Percentiles rank a stretch among this genome's conserved stretches.
These are phyloP conservation scores for Tursiops truncatus DNA, from an alignment of 2,113 vertebrate genomes.

Conservation along the genomic window DNA sequence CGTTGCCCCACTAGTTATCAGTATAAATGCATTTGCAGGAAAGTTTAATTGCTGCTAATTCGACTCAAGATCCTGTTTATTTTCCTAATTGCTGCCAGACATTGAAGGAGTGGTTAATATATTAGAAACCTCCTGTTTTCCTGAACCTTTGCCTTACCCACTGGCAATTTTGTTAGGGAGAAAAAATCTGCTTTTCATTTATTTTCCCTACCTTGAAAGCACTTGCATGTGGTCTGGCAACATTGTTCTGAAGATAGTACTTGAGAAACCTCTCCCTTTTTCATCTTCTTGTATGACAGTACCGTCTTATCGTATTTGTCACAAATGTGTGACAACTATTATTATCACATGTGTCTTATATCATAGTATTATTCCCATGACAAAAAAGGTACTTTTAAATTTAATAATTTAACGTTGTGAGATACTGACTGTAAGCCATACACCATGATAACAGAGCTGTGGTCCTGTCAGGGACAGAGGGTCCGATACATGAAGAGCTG, in stretches of 20 bases:
- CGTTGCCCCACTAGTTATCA: slow-evolving; percentile 37
- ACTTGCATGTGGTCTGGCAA: slow-evolving; percentile 26
- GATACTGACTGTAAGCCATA: neutral
- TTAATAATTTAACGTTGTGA: neutral
- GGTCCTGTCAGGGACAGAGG: neutral
- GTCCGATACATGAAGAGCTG: neutral
- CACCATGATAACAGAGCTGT: neutral
- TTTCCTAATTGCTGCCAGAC: slow-evolving; percentile 75
- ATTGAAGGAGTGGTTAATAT: slow-evolving; percentile 61
- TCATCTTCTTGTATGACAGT: neutral
- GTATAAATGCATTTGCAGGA: slow-evolving; percentile 52
- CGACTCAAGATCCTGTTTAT: slow-evolving; percentile 69
- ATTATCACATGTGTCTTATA: neutral
- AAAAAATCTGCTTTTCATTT: slow-evolving; percentile 71
- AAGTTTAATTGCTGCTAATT: slow-evolving; percentile 75
- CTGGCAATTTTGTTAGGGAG: slow-evolving; percentile 52
- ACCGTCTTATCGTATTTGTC: neutral
- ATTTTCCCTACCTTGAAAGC: slow-evolving; percentile 51
- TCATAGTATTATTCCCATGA: neutral
- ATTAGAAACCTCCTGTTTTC: slow-evolving; percentile 73
- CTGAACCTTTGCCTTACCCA: slow-evolving; percentile 71
- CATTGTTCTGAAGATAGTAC: neutral
- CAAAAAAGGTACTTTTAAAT: neutral
- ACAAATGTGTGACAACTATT: neutral
- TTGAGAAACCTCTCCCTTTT: neutral